Evolutionary conservation across 2,888 invertebrate genomes (phyloP).

Genomic region (Allacma fusca): DNA sequence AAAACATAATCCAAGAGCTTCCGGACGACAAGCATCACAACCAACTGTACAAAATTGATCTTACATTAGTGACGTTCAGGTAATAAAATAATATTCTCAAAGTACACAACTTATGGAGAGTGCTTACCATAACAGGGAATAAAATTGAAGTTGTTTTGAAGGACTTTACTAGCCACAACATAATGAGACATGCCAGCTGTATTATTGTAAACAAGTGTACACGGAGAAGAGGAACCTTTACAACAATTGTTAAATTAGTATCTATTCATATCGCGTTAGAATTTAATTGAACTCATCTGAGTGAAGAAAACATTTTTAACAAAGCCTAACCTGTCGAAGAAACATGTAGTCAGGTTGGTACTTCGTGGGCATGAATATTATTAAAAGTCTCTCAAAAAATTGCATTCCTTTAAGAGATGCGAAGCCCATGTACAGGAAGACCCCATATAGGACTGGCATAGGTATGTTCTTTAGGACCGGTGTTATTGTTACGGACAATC

Average conservation of each 20-base stretch:
- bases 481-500: constrained; percentile 89
- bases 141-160: constrained; percentile 91
- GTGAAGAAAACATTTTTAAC: no score
- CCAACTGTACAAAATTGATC: constrained; percentile 72
- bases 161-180: constrained; percentile 91
- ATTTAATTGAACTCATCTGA: neutral
- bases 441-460: constrained; percentile 90
- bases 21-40: constrained; percentile 96
- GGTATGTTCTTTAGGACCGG: constrained; percentile 89
- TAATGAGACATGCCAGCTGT: constrained; percentile 84
- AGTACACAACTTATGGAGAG: constrained; percentile 43
- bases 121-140: constrained; percentile 92
- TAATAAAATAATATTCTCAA: neutral
- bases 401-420: constrained; percentile 94
- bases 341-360: constrained; percentile 99
- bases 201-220: constrained; percentile 92
- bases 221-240: constrained; percentile 90
- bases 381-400: constrained; percentile 92
- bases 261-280: no score
- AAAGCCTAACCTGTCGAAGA: constrained; percentile 84
- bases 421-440: constrained; percentile 98
- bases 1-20: constrained; percentile 90
- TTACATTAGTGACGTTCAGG: no score
- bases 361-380: constrained; percentile 97
- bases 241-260: no score